These are phyloP conservation scores for Chrysoperla carnea DNA, from an alignment of 1,140 invertebrate species.

Conservation along the genomic window DNA sequence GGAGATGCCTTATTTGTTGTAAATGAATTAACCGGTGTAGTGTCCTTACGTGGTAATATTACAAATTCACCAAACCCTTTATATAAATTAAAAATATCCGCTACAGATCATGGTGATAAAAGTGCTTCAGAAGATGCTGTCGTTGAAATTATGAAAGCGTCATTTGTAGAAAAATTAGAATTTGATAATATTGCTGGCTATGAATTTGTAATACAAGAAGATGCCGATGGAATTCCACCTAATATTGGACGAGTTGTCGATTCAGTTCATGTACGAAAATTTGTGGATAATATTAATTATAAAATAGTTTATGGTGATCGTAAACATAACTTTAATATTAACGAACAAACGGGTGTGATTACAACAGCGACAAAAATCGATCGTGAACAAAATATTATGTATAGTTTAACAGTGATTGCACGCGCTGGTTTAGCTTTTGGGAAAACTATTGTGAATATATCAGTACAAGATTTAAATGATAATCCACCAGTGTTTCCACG, in stretches of 20 bases:
- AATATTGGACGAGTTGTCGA: conserved; percentile 52
- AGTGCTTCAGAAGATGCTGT: conserved; percentile 49
- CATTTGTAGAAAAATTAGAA: conserved; percentile 45
- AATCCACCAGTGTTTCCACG: conserved; percentile 69
- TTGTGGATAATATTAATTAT: conserved; percentile 40
- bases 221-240: conserved; percentile 39
- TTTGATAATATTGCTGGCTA: conserved; percentile 59
- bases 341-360: conserved; percentile 60
- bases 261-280: conserved; percentile 41
- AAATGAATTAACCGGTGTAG: conserved; percentile 54
- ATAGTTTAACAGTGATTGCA: conserved; percentile 62
- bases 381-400: conserved; percentile 58
- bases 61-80: conserved; percentile 40
- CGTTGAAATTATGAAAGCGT: conserved; percentile 63
- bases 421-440: conserved; percentile 45
- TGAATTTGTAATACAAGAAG: conserved; percentile 64
- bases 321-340: conserved; percentile 58
- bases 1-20: conserved; percentile 58
- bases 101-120: conserved; percentile 58
- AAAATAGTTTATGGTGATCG: conserved; percentile 71
- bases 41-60: conserved; percentile 45
- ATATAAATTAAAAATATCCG: conserved; percentile 55
- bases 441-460: conserved; percentile 57
- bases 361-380: conserved; percentile 65
- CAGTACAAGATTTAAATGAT: conserved; percentile 82